Base-by-base conservation (phyloP, 2,113 vertebrate species). In the Sander lucioperca region DNA sequence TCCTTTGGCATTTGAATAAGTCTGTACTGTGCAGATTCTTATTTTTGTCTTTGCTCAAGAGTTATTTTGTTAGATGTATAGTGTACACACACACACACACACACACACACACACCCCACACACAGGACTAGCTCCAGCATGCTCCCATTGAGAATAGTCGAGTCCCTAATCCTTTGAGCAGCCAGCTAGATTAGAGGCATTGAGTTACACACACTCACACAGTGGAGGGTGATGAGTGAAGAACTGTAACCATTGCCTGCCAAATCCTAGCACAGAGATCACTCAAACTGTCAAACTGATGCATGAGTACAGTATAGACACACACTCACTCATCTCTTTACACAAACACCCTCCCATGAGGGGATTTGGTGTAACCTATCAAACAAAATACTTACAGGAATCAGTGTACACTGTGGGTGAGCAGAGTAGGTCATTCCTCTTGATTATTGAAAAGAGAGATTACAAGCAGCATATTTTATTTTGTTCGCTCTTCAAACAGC, bases 121-220 rank as follows among this genome's bases (percentile, higher is more conserved):
- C 75, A 86, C 58, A 68, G 69, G 77, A 85, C 94, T 79, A 86
- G 94, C 90, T 88, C 80, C 87, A 87, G 90, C 94, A 91, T 85
- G 92, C 88, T 94, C 73, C 87, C 88, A 86, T 88, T 86, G 89
- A 91, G 89, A 88, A 89, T 85, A 84, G 80, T 83, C 76, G 66
- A 64, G 79, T 86, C 83, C 84, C 79, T 94, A 94, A 94, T 94
- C 93, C 94, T 89, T 87, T 88, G 89, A 93, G 91, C 92, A 93
- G 93, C 91, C 86, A 82, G 76, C 65, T 90, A 95, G 94, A 95
- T 95, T 95, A 95, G 92, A 92, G 85, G 91, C 92, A 94, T 95
- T 94, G 92, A 95, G 91, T 93, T 93, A 92, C 92, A 92, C 89
- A 90, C 92, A 91, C 90, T 90, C 86, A 89, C 91, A 92, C 92